phyloP scores from a whole-genome alignment of 2,888 invertebrate species.

The Microctonus hyperodae region DNA sequence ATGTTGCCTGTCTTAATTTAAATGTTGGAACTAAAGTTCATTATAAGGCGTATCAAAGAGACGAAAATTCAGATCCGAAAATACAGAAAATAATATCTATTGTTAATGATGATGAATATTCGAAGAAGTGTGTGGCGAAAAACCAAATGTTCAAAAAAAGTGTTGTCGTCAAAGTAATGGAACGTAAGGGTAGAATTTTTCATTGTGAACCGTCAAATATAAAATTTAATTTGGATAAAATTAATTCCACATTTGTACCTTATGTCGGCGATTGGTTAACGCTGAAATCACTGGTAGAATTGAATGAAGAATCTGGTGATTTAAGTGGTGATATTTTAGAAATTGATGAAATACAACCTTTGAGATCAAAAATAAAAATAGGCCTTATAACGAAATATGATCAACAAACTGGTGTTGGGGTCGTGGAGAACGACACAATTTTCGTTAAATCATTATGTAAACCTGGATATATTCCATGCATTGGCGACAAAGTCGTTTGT shows the following conservation, averaged over 20 bases:
- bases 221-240: conserved; percentile 70
- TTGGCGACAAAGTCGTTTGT: conserved; percentile 71
- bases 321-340: conserved; percentile 68
- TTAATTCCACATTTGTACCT: conserved; percentile 72
- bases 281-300: conserved; percentile 70
- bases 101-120: conserved; percentile 56
- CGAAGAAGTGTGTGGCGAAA: conserved; percentile 58
- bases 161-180: conserved; percentile 62
- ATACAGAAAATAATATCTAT: conserved; percentile 69
- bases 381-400: conserved; percentile 65
- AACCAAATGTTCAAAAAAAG: conserved; percentile 52
- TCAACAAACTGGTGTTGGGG: conserved; percentile 60
- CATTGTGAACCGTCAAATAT: conserved; percentile 67
- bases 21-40: conserved; percentile 67
- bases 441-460: conserved; percentile 69
- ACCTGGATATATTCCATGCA: conserved; percentile 65
- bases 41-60: conserved; percentile 67
- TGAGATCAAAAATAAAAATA: conserved; percentile 67
- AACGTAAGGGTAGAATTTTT: conserved; percentile 59
- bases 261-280: conserved; percentile 75
- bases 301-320: conserved; percentile 67
- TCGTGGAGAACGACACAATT: conserved; percentile 69
- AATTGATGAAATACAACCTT: conserved; percentile 68
- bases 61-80: conserved; percentile 61
- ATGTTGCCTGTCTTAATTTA: conserved; percentile 58